Percentiles rank a stretch among this genome's conserved stretches.
Evolutionary conservation across 2,888 invertebrate genomes (phyloP).

Genomic region (Operophtera brumata): DNA sequence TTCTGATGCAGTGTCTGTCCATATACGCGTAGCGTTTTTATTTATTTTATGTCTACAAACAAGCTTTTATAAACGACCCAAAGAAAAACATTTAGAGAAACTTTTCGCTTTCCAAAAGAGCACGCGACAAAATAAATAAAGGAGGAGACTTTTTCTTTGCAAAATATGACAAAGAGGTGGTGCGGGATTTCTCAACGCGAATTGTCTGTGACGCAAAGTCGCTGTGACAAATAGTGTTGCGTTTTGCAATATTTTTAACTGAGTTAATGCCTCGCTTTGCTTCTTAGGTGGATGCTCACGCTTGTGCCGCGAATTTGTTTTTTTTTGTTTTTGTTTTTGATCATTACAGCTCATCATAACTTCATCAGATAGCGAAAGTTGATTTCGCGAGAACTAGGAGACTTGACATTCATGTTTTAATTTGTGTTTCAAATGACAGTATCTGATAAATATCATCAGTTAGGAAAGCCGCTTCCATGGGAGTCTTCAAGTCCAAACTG

Average conservation of each 20-base stretch:
- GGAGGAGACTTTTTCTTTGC: conserved; percentile 62
- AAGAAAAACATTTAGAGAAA: conserved; percentile 16
- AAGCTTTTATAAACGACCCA: conserved; percentile 5
- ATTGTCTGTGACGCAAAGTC: conserved; percentile 72
- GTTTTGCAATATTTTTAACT: conserved; percentile 68
- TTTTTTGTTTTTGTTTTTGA: too few species aligned
- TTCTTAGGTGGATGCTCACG: too few species aligned
- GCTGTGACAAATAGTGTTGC: conserved; percentile 66
- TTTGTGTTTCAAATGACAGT: too few species aligned
- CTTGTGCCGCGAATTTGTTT: too few species aligned
- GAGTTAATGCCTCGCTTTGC: conserved; percentile 27
- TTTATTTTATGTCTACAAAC: background rate
- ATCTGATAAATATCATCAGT: too few species aligned
- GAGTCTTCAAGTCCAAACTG: too few species aligned
- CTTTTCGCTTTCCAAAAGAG: conserved; percentile 27
- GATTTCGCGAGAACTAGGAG: too few species aligned
- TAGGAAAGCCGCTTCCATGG: too few species aligned
- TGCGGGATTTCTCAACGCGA: conserved; percentile 69
- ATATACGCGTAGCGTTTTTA: background rate
- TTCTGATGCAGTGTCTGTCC: background rate
- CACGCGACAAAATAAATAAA: conserved; percentile 63
- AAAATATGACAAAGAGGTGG: conserved; percentile 72
- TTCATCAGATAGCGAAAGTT: too few species aligned
- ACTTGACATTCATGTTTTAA: too few species aligned
- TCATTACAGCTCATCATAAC: too few species aligned